Evolutionary conservation across 2,888 invertebrate genomes (phyloP).

Genomic region (Neria commutata): DNA sequence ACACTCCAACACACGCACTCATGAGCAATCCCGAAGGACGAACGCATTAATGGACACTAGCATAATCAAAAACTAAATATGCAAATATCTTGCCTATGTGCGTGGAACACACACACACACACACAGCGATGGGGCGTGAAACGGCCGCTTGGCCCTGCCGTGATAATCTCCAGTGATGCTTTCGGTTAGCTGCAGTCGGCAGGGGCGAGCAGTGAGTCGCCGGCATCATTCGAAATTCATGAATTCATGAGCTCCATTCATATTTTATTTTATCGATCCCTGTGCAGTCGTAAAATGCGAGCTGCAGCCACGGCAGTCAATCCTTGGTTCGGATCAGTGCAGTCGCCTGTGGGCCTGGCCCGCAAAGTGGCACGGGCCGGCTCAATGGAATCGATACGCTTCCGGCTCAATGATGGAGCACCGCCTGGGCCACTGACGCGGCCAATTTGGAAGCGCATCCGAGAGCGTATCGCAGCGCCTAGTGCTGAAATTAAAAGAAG

Average conservation of each 20-base stretch:
- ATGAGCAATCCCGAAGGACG: constrained; percentile 38
- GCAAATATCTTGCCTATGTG: constrained; percentile 4
- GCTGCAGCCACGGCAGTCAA: constrained; percentile 44
- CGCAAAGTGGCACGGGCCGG: no score
- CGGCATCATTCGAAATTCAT: constrained; percentile 44
- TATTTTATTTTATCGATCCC: constrained; percentile 55
- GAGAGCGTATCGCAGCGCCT: no score
- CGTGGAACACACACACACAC: background rate
- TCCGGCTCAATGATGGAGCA: no score
- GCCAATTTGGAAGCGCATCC: no score
- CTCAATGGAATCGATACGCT: no score
- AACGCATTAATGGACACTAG: constrained; percentile 49
- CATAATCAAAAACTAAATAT: constrained; percentile 50
- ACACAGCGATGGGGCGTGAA: background rate
- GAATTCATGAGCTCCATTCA: constrained; percentile 52
- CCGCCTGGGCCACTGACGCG: no score
- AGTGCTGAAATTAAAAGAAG: background rate
- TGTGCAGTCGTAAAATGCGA: constrained; percentile 48
- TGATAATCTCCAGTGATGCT: background rate
- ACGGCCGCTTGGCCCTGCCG: background rate
- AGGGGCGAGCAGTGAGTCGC: background rate
- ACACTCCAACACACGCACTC: constrained; percentile 16
- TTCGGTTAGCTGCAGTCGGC: background rate
- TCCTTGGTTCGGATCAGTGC: no score
- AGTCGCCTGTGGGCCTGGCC: no score